Evolutionary conservation across 2,888 invertebrate genomes (phyloP).

Genomic region (Xylota sylvarum): DNA sequence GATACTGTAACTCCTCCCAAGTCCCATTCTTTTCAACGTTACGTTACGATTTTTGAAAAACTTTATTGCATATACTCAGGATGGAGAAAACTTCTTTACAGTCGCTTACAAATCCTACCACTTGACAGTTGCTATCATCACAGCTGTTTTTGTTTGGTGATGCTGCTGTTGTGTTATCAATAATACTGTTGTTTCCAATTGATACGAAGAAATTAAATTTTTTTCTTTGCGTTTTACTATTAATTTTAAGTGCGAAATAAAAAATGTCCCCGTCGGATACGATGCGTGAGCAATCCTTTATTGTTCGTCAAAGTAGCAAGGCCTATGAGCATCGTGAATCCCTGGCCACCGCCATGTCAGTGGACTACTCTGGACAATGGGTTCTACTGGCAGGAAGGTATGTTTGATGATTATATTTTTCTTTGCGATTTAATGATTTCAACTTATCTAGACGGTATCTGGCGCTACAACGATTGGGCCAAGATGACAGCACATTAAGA

Average conservation of each 20-base stretch:
- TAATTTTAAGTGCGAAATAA: slow-evolving; percentile 15
- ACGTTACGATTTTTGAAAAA: neutral
- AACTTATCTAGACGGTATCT: slow-evolving; percentile 87
- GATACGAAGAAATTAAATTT: slow-evolving; percentile 46
- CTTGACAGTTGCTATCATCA: slow-evolving; percentile 31
- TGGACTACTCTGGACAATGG: slow-evolving; percentile 90
- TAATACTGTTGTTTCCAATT: slow-evolving; percentile 30
- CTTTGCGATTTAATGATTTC: neutral
- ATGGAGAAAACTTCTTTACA: neutral
- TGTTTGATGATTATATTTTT: slow-evolving; percentile 82
- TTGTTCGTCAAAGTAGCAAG: slow-evolving; percentile 82
- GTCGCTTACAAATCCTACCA: neutral
- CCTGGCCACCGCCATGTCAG: slow-evolving; percentile 96
- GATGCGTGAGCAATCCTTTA: slow-evolving; percentile 81
- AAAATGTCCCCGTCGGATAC: slow-evolving; percentile 81
- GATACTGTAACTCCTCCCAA: no score
- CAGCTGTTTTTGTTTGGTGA: slow-evolving; percentile 60
- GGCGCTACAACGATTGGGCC: slow-evolving; percentile 89
- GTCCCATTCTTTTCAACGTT: neutral
- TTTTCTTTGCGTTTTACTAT: slow-evolving; percentile 7
- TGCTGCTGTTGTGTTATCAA: slow-evolving; percentile 45
- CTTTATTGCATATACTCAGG: slow-evolving; percentile 9
- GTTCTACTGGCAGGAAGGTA: slow-evolving; percentile 92
- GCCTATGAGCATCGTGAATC: slow-evolving; percentile 92
- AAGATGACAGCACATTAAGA: slow-evolving; percentile 86